Conservation (phyloP, 2,797 vertebrate species). For the Bradypus variegatus region DNA sequence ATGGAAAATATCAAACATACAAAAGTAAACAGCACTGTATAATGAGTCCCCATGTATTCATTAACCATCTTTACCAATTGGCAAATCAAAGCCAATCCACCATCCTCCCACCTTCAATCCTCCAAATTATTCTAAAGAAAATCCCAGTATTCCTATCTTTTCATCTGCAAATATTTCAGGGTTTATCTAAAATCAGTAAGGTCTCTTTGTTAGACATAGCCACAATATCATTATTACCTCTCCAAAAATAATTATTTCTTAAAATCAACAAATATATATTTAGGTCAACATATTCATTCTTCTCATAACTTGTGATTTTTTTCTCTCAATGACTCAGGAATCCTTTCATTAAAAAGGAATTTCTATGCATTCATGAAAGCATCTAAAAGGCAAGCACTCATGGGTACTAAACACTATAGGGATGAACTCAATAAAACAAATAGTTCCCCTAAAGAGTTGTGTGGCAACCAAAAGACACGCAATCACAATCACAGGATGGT, state of each 20-base stretch:
- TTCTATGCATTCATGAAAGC: not conserved
- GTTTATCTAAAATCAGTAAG: not conserved
- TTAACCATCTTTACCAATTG: not conserved
- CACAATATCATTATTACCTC: not conserved
- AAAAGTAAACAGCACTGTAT: not conserved
- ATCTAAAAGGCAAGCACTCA: not conserved
- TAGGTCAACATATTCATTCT: not conserved
- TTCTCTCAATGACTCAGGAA: not conserved
- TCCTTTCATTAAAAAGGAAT: slow-evolving; percentile 1
- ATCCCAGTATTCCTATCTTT: not conserved
- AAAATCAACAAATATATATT: not conserved
- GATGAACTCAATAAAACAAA: not conserved
- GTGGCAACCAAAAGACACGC: not conserved
- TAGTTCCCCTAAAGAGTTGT: not conserved
- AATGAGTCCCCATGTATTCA: not conserved
- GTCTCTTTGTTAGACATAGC: not conserved
- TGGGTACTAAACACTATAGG: not conserved
- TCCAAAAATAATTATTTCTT: not conserved
- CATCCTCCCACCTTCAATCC: not conserved
- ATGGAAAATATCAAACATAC: slow-evolving; percentile 1
- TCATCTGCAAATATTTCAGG: not conserved
- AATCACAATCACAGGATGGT: not conserved
- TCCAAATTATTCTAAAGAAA: not conserved
- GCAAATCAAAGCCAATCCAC: not conserved
- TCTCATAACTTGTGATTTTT: not conserved